Base-by-base conservation (phyloP, 2,888 invertebrate genomes). In the Eupithecia insigniata region DNA sequence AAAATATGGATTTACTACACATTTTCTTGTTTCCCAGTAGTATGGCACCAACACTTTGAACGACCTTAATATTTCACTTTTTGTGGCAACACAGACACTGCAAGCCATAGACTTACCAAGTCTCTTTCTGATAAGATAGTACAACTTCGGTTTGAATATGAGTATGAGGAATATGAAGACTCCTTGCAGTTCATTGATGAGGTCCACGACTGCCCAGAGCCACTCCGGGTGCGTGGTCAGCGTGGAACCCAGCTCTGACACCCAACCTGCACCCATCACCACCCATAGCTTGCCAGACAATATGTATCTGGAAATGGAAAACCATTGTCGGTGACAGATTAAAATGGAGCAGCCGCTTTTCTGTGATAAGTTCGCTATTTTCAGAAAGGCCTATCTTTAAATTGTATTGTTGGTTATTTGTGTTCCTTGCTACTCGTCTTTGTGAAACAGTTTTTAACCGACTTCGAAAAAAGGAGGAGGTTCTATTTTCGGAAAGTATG, bases 231-330 rank as follows among this genome's bases (percentile, higher is more conserved):
- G 88, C 55, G 90, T 86, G 64, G 95, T 88, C 34, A 96, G 77
- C 1, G 95, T 95, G 6, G 96, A 96, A 16, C 96, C 83, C 7
- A 96, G 89, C 87, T 97, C 97, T 64, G 96, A 93, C 3, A 96
- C 89, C 96, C 97, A 97, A 0, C 96, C 95, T 0, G 97, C 95
- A 0, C 97, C 97, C 97, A 97, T 97, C 64, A 97, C 96, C 74
- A 97, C 92, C 91, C 97, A 97, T 1, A 97, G 89, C 84, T 97
- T 97, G 0, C 96, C 93, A 73, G 96, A 96, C 92, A 97, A 95
- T 39, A 95, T 89, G 78, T 97, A 96, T 84, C 97, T 96, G 88
- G 36, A 67, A 74, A 71, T 30, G 18, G 28, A 30, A 67, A 16
- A 58, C 22, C 10, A 55, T 26, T 55, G 14, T 55, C 8, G 55